Evolutionary conservation across 2,113 vertebrate species (phyloP).

Genomic region (Oostethus manadensis): DNA sequence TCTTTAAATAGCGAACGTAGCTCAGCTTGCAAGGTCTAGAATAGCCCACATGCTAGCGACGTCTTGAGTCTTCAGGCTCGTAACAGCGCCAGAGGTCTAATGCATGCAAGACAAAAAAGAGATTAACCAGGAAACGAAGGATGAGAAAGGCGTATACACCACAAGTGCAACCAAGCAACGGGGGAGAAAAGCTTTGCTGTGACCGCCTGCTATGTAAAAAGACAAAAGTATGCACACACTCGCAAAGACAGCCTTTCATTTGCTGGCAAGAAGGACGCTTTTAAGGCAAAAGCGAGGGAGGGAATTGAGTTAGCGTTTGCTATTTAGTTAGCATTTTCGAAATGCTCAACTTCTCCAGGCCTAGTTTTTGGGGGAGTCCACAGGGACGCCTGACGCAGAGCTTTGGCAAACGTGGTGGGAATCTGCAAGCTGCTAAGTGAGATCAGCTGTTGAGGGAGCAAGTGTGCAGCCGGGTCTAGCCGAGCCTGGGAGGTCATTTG

Average conservation of each 20-base stretch:
- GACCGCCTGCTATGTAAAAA: not conserved
- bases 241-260: slow-evolving; percentile 47
- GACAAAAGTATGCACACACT: too few species aligned
- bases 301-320: slow-evolving; percentile 4
- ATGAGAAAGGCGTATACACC: slow-evolving; percentile 1
- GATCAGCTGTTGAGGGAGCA: slow-evolving; percentile 49
- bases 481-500: slow-evolving; percentile 43
- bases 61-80: not conserved
- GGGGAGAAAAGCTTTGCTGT: slow-evolving; percentile 21
- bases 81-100: slow-evolving; percentile 21
- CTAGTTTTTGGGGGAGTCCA: slow-evolving; percentile 12
- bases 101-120: slow-evolving; percentile 41
- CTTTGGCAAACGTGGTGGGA: slow-evolving; percentile 25
- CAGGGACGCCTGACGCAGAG: slow-evolving; percentile 42
- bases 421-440: slow-evolving; percentile 24
- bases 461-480: not conserved
- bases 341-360: slow-evolving; percentile 23
- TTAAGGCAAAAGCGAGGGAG: slow-evolving; percentile 29
- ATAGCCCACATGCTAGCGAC: too few species aligned
- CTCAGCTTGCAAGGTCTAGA: too few species aligned
- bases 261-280: slow-evolving; percentile 37
- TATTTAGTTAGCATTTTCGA: slow-evolving; percentile 13
- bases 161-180: not conserved
- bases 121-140: slow-evolving; percentile 20
- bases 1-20: too few species aligned